Conservation (phyloP, 2,888 invertebrate species). For the Ommatoiulus sabulosus region DNA sequence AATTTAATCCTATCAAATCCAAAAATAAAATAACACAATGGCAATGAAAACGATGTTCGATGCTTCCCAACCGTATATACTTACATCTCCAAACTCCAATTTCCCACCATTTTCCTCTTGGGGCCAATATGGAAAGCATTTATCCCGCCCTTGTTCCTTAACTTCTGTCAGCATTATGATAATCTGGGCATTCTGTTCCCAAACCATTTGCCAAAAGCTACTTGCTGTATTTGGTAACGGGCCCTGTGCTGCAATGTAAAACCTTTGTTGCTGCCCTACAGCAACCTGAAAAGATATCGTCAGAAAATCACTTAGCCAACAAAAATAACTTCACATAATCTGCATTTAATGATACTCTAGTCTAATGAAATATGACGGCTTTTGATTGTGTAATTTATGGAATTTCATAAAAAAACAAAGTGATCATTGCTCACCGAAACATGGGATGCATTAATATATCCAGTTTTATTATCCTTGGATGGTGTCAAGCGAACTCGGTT, state of each 20-base stretch:
- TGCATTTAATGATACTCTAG: too few relatives aligned
- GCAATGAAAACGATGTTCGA: neutral
- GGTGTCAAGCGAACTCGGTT: slow-evolving; percentile 87
- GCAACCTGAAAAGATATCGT: slow-evolving; percentile 74
- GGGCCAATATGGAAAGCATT: slow-evolving; percentile 70
- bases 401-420: too few relatives aligned
- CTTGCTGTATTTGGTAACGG: slow-evolving; percentile 74
- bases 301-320: neutral
- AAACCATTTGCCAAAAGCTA: slow-evolving; percentile 89
- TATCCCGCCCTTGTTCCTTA: slow-evolving; percentile 67
- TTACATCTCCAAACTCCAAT: slow-evolving; percentile 67
- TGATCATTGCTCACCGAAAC: slow-evolving; percentile 79
- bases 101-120: slow-evolving; percentile 66
- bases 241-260: slow-evolving; percentile 85
- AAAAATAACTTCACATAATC: too few relatives aligned
- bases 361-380: too few relatives aligned
- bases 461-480: slow-evolving; percentile 83
- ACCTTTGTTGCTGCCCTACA: slow-evolving; percentile 83
- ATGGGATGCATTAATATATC: slow-evolving; percentile 94
- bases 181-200: slow-evolving; percentile 88
- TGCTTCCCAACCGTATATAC: slow-evolving; percentile 57
- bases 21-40: neutral
- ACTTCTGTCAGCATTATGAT: slow-evolving; percentile 80
- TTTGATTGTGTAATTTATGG: too few relatives aligned
- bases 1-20: too few relatives aligned